These are phyloP conservation scores for Acridotheres tristis DNA, from an alignment of 2,797 vertebrate species.

Conservation along the genomic window DNA sequence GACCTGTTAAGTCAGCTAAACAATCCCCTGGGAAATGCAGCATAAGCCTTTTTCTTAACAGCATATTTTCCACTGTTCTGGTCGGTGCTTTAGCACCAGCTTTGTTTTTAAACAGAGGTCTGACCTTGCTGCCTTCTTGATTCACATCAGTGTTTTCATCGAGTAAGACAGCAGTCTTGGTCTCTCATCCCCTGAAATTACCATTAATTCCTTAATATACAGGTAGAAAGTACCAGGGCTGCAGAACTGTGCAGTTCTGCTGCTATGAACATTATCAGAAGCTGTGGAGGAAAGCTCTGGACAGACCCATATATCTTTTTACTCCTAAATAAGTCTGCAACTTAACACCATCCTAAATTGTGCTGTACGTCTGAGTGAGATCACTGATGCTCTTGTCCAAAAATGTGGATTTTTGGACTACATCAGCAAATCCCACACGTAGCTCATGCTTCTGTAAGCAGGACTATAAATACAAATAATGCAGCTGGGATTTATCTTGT, in stretches of 20 bases:
- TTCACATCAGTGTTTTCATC: neutral
- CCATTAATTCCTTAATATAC: neutral
- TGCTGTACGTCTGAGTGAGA: conserved; percentile 3
- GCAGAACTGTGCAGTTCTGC: neutral
- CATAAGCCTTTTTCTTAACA: neutral
- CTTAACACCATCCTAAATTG: conserved; percentile 38
- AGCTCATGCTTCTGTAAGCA: conserved; percentile 63
- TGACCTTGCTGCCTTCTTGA: conserved; percentile 4
- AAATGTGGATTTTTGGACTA: conserved; percentile 61
- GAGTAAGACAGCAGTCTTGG: neutral
- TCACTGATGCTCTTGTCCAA: conserved; percentile 41
- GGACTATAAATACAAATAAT: conserved; percentile 67
- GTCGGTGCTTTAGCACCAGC: neutral
- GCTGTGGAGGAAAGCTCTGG: neutral
- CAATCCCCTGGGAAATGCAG: neutral
- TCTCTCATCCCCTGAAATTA: neutral
- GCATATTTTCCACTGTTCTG: neutral
- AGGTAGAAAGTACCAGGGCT: neutral
- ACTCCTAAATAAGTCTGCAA: conserved; percentile 3
- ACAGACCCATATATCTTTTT: neutral
- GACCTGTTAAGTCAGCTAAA: neutral
- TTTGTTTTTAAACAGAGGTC: conserved; percentile 19
- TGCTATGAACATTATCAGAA: neutral
- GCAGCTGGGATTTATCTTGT: conserved; percentile 61
- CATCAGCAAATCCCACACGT: conserved; percentile 59